Evolutionary conservation across 1,140 invertebrate genomes (phyloP).

Genomic region (Psilanteris sp.): DNA sequence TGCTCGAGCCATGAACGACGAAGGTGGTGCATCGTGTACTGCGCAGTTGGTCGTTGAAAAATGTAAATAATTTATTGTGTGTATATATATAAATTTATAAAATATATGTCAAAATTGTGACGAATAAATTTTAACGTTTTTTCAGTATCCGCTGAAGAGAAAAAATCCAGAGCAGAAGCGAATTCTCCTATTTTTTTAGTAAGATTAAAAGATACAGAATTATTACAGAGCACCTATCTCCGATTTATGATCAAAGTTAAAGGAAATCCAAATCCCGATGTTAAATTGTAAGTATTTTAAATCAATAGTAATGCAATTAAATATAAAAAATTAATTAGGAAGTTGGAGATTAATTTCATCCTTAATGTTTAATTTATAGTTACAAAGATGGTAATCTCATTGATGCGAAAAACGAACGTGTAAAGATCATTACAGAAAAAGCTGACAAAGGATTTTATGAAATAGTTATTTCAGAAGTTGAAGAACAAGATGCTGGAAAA

Average conservation of each 20-base stretch:
- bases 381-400: constrained; percentile 91
- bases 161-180: constrained; percentile 84
- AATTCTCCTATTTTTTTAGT: constrained; percentile 90
- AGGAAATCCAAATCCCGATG: constrained; percentile 90
- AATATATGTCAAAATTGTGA: no score
- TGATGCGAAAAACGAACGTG: constrained; percentile 83
- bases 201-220: constrained; percentile 90
- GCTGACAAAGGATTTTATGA: constrained; percentile 93
- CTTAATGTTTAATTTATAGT: constrained; percentile 82
- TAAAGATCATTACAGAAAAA: constrained; percentile 87
- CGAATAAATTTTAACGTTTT: no score
- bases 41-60: constrained; percentile 91
- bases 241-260: constrained; percentile 94
- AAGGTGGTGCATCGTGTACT: constrained; percentile 89
- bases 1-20: constrained; percentile 90
- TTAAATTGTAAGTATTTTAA: constrained; percentile 88
- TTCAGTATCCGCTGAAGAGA: constrained; percentile 86
- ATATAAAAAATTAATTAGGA: constrained; percentile 1
- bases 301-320: no score
- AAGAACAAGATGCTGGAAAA: constrained; percentile 88
- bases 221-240: constrained; percentile 91
- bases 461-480: constrained; percentile 91
- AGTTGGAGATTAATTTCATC: constrained; percentile 1
- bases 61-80: constrained; percentile 81
- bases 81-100: no score